These are phyloP conservation scores for Brachyalestes nurse DNA, from an alignment of 2,797 vertebrate species.

Conservation along the genomic window DNA sequence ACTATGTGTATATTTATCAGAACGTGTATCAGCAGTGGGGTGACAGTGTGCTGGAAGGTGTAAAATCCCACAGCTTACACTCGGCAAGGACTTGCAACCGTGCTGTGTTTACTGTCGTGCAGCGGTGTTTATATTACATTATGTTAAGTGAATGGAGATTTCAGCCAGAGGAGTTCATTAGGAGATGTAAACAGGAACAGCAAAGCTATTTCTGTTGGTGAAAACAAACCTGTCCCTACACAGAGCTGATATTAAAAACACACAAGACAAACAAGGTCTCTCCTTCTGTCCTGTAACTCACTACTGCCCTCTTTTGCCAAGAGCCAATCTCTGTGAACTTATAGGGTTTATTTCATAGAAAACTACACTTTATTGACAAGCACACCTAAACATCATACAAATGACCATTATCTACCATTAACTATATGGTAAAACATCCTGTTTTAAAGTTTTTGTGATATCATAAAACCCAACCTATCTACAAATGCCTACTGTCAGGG, in stretches of 20 bases:
- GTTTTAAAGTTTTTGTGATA: neutral
- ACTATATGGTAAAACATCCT: neutral
- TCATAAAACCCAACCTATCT: neutral
- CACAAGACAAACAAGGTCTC: neutral
- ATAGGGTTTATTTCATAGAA: neutral
- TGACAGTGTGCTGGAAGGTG: neutral
- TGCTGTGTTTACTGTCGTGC: constrained; percentile 7
- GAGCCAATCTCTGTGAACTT: neutral
- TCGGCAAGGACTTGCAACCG: neutral
- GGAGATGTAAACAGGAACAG: constrained; percentile 20
- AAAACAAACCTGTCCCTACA: constrained; percentile 16
- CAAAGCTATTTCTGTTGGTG: constrained; percentile 2
- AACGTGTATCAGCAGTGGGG: neutral
- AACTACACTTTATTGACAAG: neutral
- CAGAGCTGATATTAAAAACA: constrained; percentile 4
- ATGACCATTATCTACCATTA: neutral
- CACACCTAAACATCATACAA: neutral
- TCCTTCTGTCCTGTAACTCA: neutral
- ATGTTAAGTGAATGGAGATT: constrained; percentile 8
- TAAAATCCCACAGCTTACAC: constrained; percentile 1
- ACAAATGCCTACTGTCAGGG: neutral
- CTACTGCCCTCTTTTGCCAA: constrained; percentile 7
- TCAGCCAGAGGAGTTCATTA: constrained; percentile 19
- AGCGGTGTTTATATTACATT: constrained; percentile 20
- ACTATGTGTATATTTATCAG: neutral